Percentiles rank a stretch among this genome's conserved stretches.
Evolutionary conservation across 2,888 invertebrate species (phyloP).

Genomic region (Plebejus melissa): DNA sequence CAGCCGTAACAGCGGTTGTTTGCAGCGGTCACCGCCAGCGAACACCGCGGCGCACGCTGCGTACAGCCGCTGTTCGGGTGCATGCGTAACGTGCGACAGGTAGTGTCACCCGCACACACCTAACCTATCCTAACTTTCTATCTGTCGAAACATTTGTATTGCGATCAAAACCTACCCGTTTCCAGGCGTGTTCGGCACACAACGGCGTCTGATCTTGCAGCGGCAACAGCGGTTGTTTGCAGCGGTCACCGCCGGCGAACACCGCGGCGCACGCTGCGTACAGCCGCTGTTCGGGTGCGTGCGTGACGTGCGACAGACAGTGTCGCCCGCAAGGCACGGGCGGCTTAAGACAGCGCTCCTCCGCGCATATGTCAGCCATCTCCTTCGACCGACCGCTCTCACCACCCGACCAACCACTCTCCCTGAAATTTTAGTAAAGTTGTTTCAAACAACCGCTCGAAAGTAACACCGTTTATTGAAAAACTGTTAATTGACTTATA

Average conservation of each 20-base stretch:
- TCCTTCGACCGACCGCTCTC: slow-evolving; percentile 45
- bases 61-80: slow-evolving; percentile 88
- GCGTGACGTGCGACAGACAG: slow-evolving; percentile 91
- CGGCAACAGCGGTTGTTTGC: slow-evolving; percentile 68
- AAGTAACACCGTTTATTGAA: neutral
- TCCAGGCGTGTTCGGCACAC: slow-evolving; percentile 91
- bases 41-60: slow-evolving; percentile 73
- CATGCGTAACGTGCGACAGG: slow-evolving; percentile 89
- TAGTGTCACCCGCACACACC: slow-evolving; percentile 86
- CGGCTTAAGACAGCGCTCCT: slow-evolving; percentile 51
- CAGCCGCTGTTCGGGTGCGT: slow-evolving; percentile 89
- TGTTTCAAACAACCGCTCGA: neutral
- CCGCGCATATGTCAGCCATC: slow-evolving; percentile 44
- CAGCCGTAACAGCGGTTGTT: slow-evolving; percentile 68
- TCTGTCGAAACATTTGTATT: neutral
- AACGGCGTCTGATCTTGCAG: slow-evolving; percentile 84
- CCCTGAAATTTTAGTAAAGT: slow-evolving; percentile 28
- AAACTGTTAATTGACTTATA: neutral
- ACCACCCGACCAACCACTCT: slow-evolving; percentile 62
- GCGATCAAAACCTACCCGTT: slow-evolving; percentile 75
- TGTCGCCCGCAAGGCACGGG: slow-evolving; percentile 89
- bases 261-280: slow-evolving; percentile 73
- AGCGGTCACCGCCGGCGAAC: slow-evolving; percentile 70
- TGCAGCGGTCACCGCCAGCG: slow-evolving; percentile 69
- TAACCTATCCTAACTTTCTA: too few relatives aligned